Evolutionary conservation across 2,113 vertebrate species (phyloP), one percentile per base, ranked within the genome.

Genomic region (Chrysemys picta): DNA sequence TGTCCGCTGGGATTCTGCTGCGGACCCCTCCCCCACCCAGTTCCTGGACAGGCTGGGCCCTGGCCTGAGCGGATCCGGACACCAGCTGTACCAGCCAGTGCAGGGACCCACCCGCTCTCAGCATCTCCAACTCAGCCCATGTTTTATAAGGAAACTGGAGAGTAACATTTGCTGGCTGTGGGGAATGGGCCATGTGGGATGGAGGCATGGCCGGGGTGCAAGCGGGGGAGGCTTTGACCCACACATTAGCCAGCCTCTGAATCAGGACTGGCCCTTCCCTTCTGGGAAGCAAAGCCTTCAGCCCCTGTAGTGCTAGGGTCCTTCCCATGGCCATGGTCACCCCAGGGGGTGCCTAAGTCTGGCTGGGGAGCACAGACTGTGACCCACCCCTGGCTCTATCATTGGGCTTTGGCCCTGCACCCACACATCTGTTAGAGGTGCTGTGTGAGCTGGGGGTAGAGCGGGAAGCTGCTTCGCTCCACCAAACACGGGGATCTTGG

Each of bases 21-120:
- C 0, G 0, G 76, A 17, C 89, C 65, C 53, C 6, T 25, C 21
- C 79, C 24, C 57, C 0, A 0, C 16, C 59, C 0, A n/a, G 35
- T 0, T 2, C 88, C 65, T 9, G 38, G n/a, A 42, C 2, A 0
- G 35, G 59, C 31, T 35, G 14, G 59, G 35, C 35, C 62, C 35
- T 35, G 62, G 59, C 31, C 35, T n/a, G 35, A 8, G 35, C 65
- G 4, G 8, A n/a, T 31, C 11, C 13, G 3, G 3, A 1, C 22
- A 59, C 54, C 1, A 1, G 22, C 0, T 0, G 91, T 75, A 90
- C 69, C 84, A 45, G 69, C n/a, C 7, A 31, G 76, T 0, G 0
- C n/a, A 1, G 0, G 52, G 53, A 72, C 38, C 57, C 49, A 24
- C 57, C 83, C 56, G 82, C 56, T 91, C 19, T 17, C 5, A 11